Base-by-base conservation (phyloP, 2,888 invertebrate genomes). In the Chrysolina oricalcia region DNA sequence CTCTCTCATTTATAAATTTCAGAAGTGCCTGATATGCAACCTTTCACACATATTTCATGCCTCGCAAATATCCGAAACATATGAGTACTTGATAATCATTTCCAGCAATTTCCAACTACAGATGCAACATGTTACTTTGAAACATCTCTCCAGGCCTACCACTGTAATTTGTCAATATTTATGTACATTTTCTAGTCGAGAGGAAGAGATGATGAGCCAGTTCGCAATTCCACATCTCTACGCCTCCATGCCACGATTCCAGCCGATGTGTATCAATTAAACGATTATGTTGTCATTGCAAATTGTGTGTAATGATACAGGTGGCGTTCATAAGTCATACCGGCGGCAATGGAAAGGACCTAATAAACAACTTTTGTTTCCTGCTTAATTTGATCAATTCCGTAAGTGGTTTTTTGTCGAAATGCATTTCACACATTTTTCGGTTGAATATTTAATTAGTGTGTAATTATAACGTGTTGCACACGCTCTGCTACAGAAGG, bases 221-320 rank as follows among this genome's bases (percentile, higher is more conserved):
- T 53, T 67, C 48, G 74, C 71, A 75, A 75, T 75, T 68, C 74
- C 68, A 75, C 74, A 68, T 68, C 40, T 53, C 53, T 77, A 72
- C 74, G 78, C 76, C 76, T 74, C 63, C 70, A 62, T 59, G 59
- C 68, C 78, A 73, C 74, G 80, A 78, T 74, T 74, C 48, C 70
- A 46, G 43, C 56, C 85, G 81, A 86, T 84, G 80, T 85, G 85
- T 85, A 86, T 85, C 86, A 87, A 87, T 87, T 87, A 87, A 86
- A 86, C 85, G 81, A 87, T 87, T 87, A 87, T 85, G 84, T 83
- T 87, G 86, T 87, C 87, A 84, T 84, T 86, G 85, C 83, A 86
- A 86, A 86, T 87, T 84, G 85, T 82, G 80, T 70, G 83, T 87
- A 86, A 87, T 87, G 83, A 87, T 85, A 86, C 85, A 84, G 85